phyloP scores from a whole-genome alignment of 2,888 invertebrate genomes.

The Drosophila monieri region DNA sequence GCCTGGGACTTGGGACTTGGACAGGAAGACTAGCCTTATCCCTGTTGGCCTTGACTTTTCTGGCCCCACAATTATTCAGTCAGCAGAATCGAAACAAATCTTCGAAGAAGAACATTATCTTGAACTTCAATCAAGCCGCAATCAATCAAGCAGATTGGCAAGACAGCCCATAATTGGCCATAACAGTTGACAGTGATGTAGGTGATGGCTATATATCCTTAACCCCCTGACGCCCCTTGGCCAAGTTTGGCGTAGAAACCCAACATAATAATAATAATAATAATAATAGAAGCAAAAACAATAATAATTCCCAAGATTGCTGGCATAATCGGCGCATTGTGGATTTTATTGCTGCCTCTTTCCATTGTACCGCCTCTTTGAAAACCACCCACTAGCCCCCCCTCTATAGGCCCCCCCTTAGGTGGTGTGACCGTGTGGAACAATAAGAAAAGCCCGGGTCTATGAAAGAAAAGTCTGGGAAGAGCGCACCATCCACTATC shows the following conservation, averaged over 20 bases:
- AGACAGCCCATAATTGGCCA: conserved; percentile 43
- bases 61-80: background rate
- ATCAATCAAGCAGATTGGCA: conserved; percentile 11
- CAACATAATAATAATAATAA: conserved; percentile 8
- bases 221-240: background rate
- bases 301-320: conserved; percentile 68
- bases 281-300: conserved; percentile 46
- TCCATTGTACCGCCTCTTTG: conserved; percentile 23
- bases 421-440: conserved; percentile 37
- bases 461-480: conserved; percentile 28
- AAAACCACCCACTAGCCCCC: conserved; percentile 19
- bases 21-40: too few relatives aligned
- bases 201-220: background rate
- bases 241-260: conserved; percentile 18
- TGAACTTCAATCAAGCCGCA: background rate
- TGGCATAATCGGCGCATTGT: conserved; percentile 76
- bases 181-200: conserved; percentile 35
- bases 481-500: conserved; percentile 8
- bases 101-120: background rate
- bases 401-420: conserved; percentile 24
- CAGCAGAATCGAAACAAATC: too few relatives aligned
- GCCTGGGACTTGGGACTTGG: too few relatives aligned
- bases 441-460: conserved; percentile 42
- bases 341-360: conserved; percentile 47
- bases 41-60: background rate